These are phyloP conservation scores for Ptychodera flava DNA, from an alignment of 35 echinoderm and acorn worm species.

Conservation along the genomic window DNA sequence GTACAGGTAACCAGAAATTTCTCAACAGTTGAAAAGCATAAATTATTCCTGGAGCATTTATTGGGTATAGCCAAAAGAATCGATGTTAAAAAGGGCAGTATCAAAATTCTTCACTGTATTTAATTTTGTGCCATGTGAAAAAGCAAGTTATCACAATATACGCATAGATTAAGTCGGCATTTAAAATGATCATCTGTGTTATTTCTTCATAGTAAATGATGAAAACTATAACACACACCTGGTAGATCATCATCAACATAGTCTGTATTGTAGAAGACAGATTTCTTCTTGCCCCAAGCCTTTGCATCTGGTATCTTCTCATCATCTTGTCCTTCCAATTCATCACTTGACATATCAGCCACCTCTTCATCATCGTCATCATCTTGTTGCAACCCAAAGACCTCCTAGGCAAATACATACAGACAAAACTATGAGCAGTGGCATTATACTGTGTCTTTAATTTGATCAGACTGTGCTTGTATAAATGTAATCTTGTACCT, in stretches of 20 bases:
- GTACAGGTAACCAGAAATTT: no score
- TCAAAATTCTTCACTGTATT: no score
- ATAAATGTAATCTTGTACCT: neutral
- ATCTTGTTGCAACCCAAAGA: constrained; percentile 29
- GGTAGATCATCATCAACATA: constrained; percentile 92
- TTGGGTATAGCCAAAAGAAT: no score
- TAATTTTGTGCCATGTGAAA: no score
- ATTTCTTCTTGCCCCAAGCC: constrained; percentile 70
- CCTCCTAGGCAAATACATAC: constrained; percentile 44
- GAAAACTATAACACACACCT: constrained; percentile 42
- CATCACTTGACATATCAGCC: constrained; percentile 51
- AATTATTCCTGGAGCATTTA: no score
- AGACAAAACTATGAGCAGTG: constrained; percentile 53
- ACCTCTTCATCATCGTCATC: constrained; percentile 76
- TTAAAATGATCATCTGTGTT: no score
- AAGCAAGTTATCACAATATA: no score
- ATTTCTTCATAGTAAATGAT: no score
- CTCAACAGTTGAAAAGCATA: no score
- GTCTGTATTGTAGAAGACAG: constrained; percentile 59
- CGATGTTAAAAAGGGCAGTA: no score
- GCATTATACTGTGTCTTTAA: constrained; percentile 65
- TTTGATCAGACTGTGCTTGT: neutral
- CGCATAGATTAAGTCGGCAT: no score
- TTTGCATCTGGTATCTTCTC: constrained; percentile 36
- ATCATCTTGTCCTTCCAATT: constrained; percentile 28